Base-by-base conservation (phyloP, 2,113 vertebrate genomes). In the Melospiza melodia region DNA sequence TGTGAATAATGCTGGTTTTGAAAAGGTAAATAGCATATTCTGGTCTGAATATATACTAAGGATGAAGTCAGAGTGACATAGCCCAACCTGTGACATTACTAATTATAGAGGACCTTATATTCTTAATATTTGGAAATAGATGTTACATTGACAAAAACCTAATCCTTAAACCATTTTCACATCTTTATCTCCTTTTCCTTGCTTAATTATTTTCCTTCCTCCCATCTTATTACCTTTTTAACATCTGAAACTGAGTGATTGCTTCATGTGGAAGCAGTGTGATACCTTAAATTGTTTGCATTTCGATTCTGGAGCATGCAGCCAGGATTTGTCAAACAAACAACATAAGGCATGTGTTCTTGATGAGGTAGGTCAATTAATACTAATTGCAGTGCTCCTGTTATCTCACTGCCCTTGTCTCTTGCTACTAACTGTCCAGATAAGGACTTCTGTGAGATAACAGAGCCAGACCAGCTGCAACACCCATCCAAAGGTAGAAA, bases 301-400 rank as follows among this genome's bases (percentile, higher is more conserved):
- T 69, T 92, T 84, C 31, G 15, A 69, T 89, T 93, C 37, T 62
- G 79, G 44, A 92, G 61, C 21, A 81, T 66, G 46, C 39, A 92
- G 44, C 48, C 61, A 85, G 52, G 46, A 87, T 91, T 76, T 87
- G 69, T 54, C 78, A 93, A 72, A 76, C 86, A 91, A 91, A 81
- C 82, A 90, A 61, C 10, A 5, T 11, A 67, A 88, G 35, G 39
- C 48, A 67, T 6, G 43, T 31, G 44, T 69, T 86, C 63, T 54
- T 84, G 79, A 90, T 58, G 41, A 44, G 86, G 73, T 48, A 71
- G 55, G 61, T 87, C 82, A 95, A 93, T 96, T 94, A 94, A 89
- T 86, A 88, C 65, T 91, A 93, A 90, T 87, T 92, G 37, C 16
- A 78, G 65, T 48, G 33, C 52, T 77, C 35, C 30, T 55, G 39